Evolutionary conservation across 2,888 invertebrate species (phyloP).

Genomic region (Netelia melanura): DNA sequence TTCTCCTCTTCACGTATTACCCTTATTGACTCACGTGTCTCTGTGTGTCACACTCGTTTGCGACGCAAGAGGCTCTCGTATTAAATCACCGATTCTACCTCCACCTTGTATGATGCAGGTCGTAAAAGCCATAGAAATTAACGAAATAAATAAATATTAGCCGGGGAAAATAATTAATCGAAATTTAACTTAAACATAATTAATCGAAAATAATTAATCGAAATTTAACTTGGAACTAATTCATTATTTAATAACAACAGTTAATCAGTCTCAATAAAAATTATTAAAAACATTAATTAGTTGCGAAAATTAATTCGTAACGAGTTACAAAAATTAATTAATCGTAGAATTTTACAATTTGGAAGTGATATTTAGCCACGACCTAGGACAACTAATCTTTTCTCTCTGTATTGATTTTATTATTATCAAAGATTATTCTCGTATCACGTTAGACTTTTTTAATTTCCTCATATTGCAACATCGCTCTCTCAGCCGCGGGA

Average conservation of each 20-base stretch:
- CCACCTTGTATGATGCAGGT: conserved; percentile 20
- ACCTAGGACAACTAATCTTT: background rate
- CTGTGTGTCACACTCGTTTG: conserved; percentile 63
- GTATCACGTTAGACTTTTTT: background rate
- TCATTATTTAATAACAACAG: too few relatives aligned
- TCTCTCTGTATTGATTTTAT: background rate
- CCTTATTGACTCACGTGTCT: conserved; percentile 36
- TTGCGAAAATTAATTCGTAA: too few relatives aligned
- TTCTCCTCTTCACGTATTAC: conserved; percentile 56
- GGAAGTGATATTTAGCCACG: background rate
- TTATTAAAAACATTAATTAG: too few relatives aligned
- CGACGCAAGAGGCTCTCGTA: conserved; percentile 65
- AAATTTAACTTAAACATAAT: too few relatives aligned
- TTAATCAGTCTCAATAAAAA: too few relatives aligned
- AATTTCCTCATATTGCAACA: background rate
- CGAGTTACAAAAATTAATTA: too few relatives aligned
- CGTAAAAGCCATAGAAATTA: background rate
- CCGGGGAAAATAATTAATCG: too few relatives aligned
- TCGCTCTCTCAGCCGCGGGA: background rate
- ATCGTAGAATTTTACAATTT: background rate
- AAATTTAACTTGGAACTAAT: too few relatives aligned
- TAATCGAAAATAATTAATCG: too few relatives aligned
- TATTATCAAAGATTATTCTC: background rate
- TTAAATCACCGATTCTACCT: conserved; percentile 54
- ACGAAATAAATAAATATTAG: too few relatives aligned